Percentiles rank a stretch among this genome's conserved stretches.
These are phyloP conservation scores for Clarias gariepinus DNA, from an alignment of 2,113 vertebrate species.

Conservation along the genomic window DNA sequence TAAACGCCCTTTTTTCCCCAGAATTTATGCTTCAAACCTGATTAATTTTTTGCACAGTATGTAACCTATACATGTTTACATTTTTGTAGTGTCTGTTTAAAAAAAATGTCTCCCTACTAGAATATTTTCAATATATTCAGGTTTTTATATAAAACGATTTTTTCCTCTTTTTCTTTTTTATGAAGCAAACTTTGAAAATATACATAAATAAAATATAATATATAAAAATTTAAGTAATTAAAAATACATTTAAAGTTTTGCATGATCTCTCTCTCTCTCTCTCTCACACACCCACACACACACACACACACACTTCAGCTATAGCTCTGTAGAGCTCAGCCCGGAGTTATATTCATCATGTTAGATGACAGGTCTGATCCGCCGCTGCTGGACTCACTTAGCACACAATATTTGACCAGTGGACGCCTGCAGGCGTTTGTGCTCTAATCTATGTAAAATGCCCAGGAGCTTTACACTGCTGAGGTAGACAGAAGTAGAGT, in stretches of 20 bases:
- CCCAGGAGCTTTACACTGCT: slow-evolving; percentile 49
- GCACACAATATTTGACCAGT: slow-evolving; percentile 40
- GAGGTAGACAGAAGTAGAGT: slow-evolving; percentile 20
- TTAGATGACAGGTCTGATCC: slow-evolving; percentile 18
- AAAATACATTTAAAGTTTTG: too few species aligned
- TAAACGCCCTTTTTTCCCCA: background rate
- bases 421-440: slow-evolving; percentile 39
- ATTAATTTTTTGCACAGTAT: too few species aligned
- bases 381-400: slow-evolving; percentile 32
- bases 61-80: background rate
- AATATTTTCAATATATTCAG: too few species aligned
- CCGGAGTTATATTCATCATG: slow-evolving; percentile 1
- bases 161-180: too few species aligned
- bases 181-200: too few species aligned
- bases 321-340: background rate
- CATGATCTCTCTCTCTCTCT: too few species aligned
- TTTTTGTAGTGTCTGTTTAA: background rate
- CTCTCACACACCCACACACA: slow-evolving; percentile 24
- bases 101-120: too few species aligned
- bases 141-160: too few species aligned
- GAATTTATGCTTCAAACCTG: background rate
- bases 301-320: slow-evolving; percentile 1
- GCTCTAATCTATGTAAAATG: slow-evolving; percentile 54
- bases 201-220: background rate
- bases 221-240: background rate